Base-by-base conservation (phyloP, 2,113 vertebrate species). In the Arizona elegans region DNA sequence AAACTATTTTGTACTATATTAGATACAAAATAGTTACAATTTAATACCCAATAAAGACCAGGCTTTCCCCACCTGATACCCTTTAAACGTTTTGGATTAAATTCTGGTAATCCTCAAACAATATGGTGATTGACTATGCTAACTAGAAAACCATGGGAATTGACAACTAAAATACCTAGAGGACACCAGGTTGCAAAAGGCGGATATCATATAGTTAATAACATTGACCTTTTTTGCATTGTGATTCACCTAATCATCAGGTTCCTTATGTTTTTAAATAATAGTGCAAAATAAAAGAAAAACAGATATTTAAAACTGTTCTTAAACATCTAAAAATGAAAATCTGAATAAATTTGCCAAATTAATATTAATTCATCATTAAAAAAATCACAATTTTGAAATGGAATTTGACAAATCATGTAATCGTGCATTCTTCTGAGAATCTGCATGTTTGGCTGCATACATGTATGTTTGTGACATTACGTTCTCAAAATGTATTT, bases 341-440 rank as follows among this genome's bases (percentile, higher is more conserved):
- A 91, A 93, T 89, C 55, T 88, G 93, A 87, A 94, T 93, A 96
- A 96, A 88, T 2, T 65, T 93, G 93, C 65, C 65, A 75, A 75
- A 75, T 17, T 33, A n/a, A 75, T 33, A 70, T 70, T 70, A 70
- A 70, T 70, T 75, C n/a, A 70, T 70, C 65, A 75, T 75, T 11
- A 8, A 75, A 75, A 33, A 75, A 17, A 17, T 33, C 65, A 75
- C 6, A 75, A 75, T 17, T 65, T 65, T 65, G 59, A 65, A 59
- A 65, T 65, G 59, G 26, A 65, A 29, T 65, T 65, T 75, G n/a
- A 75, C 17, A 33, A 65, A 26, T 12, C 26, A 65, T 29, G 62
- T n/a, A n/a, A 29, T 29, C 11, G 9, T 29, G 62, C 26, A 65
- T 29, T 65, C 62, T 65, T 65, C 24, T 12, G 24, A 65, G 8